Evolutionary conservation across 64 coral and sea anemone genomes (phyloP).

Genomic region (Actinia equina): DNA sequence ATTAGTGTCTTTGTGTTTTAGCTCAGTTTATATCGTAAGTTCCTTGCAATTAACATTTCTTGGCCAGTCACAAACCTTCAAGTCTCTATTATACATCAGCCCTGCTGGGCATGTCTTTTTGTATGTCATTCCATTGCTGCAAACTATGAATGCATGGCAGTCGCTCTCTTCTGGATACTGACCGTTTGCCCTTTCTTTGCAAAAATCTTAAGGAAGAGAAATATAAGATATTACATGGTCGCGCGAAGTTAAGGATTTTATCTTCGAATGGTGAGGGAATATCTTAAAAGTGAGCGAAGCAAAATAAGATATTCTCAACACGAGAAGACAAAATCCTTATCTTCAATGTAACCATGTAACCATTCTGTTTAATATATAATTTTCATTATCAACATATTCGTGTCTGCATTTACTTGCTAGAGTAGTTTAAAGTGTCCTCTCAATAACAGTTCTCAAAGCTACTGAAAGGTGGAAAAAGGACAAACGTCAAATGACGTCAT

Average conservation of each 20-base stretch:
- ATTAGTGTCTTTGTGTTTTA: neutral
- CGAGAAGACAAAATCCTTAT: too few species aligned
- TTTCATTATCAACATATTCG: too few species aligned
- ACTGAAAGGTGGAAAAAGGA: neutral
- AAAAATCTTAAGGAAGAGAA: neutral
- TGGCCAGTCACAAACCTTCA: slow-evolving; percentile 38
- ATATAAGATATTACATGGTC: neutral
- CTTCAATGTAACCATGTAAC: too few species aligned
- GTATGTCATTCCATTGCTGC: neutral
- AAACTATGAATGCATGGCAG: slow-evolving; percentile 8
- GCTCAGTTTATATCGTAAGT: neutral
- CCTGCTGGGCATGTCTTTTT: slow-evolving; percentile 21
- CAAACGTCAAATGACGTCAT: neutral
- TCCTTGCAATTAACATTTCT: neutral
- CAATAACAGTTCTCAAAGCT: neutral
- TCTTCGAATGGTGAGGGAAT: too few species aligned
- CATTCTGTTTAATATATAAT: too few species aligned
- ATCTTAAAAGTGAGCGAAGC: too few species aligned
- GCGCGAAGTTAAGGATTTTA: neutral
- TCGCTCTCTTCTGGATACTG: slow-evolving; percentile 26
- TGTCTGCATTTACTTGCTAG: too few species aligned
- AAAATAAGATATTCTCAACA: too few species aligned
- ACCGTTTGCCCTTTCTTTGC: slow-evolving; percentile 8
- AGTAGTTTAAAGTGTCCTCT: neutral
- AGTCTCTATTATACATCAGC: slow-evolving; percentile 14